Base-by-base conservation (phyloP, 2,888 invertebrate genomes). In the Frankliniella intonsa region DNA sequence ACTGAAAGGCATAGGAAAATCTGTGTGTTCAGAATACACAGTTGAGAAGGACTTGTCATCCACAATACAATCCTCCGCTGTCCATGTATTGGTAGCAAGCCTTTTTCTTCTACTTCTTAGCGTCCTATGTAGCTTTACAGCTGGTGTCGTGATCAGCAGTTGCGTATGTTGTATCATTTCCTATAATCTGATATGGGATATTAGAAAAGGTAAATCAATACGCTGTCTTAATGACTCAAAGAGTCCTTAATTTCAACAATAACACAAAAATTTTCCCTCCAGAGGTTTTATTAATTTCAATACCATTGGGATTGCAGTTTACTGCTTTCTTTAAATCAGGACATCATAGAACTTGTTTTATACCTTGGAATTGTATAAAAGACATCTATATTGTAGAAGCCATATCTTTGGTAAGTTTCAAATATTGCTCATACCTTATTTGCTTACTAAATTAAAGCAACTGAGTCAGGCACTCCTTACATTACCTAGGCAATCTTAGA, bases 321-420 rank as follows among this genome's bases (percentile, higher is more conserved):
- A 84, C 83, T 9, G 82, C 83, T 12, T 80, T 81, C 14, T 84
- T 83, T 25, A 50, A 82, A 1, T 83, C 83, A 12, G 84, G 84
- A 17, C 82, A 81, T 12, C 82, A 83, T 80, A 83, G 19, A 38
- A 82, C 82, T 10, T 82, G 82, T n/a, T 84, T 83, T 38, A 82
- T 84, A 14, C 84, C 84, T 14, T 84, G 84, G 84, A 80, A 83
- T n/a, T 81, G 80, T 79, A 83, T 84, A 50, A 76, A 82, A 8
- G 84, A 84, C 82, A 65, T 84, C 49, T 69, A 84, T 17, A 84
- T 84, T 22, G 83, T 84, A 17, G 84, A 84, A 51, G 83, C 84
- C 7, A 84, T 84, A n/a, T 80, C 82, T 12, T 22, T 76, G 22
- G 69, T 76, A 25, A 76, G 25, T 76, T 25, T 25, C 2, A 9